Conservation (phyloP, 2,113 vertebrate species). For the Phocoena phocoena region DNA sequence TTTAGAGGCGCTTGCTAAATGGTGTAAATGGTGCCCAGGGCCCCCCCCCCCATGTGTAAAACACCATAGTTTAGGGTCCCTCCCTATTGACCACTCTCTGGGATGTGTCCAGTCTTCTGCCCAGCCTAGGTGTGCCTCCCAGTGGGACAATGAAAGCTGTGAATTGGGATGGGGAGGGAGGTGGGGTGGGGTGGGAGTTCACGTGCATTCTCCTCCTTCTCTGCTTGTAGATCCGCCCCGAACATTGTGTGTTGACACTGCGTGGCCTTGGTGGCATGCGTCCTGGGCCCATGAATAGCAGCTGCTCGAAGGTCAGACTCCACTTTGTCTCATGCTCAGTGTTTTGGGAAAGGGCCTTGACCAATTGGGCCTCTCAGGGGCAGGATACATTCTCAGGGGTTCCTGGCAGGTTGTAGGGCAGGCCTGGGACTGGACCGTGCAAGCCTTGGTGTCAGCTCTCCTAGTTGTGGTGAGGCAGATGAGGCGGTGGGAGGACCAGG, state of each 20-base stretch:
- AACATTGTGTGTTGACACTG: background rate
- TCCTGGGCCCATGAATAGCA: background rate
- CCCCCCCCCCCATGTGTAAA: background rate
- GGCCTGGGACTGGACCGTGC: background rate
- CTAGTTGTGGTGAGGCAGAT: background rate
- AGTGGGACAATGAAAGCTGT: background rate
- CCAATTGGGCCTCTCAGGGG: background rate
- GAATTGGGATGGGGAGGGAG: background rate
- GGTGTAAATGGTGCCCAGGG: background rate
- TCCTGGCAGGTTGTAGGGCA: fast-evolving
- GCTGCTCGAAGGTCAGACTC: background rate
- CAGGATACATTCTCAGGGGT: background rate
- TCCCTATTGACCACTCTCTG: background rate
- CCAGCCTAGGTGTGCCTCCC: background rate
- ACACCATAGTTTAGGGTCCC: background rate
- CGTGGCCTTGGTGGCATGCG: background rate
- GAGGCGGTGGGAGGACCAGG: fast-evolving
- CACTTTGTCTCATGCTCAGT: background rate
- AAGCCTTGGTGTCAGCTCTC: background rate
- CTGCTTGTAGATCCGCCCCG: background rate
- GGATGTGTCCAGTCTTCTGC: background rate
- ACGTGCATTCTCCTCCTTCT: background rate
- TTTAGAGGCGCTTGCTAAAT: background rate
- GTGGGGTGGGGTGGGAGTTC: background rate
- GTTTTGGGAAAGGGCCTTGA: background rate